Evolutionary conservation across 1,140 invertebrate species (phyloP).

Genomic region (Zophobas atratus): DNA sequence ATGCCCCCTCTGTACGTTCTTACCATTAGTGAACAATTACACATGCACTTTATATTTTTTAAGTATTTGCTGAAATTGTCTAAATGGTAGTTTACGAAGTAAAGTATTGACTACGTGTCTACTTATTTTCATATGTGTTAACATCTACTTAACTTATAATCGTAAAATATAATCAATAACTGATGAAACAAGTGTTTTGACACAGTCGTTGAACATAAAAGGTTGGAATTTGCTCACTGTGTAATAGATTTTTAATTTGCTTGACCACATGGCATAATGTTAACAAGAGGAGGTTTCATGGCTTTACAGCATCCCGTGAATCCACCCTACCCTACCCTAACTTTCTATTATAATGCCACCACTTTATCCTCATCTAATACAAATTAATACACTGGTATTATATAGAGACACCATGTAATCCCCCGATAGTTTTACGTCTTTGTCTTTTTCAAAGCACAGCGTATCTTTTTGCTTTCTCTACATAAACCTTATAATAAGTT

Average conservation of each 20-base stretch:
- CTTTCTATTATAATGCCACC: slow-evolving; percentile 64
- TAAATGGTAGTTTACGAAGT: too few species aligned
- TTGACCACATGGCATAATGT: slow-evolving; percentile 59
- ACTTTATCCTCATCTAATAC: slow-evolving; percentile 64
- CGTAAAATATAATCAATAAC: not conserved
- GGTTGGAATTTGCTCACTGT: not conserved
- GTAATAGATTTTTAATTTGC: slow-evolving; percentile 61
- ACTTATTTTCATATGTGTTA: too few species aligned
- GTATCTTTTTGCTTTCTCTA: slow-evolving; percentile 13
- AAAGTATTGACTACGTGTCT: too few species aligned
- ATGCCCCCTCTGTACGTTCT: slow-evolving; percentile 51
- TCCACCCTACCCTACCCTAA: slow-evolving; percentile 54
- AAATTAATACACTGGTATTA: slow-evolving; percentile 65
- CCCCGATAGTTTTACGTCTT: slow-evolving; percentile 46
- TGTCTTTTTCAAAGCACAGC: not conserved
- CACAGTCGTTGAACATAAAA: not conserved
- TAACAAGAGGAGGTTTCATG: slow-evolving; percentile 6
- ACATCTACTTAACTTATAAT: not conserved
- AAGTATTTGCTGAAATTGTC: not conserved
- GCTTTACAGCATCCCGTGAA: slow-evolving; percentile 23
- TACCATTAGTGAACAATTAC: not conserved
- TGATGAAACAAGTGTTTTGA: not conserved
- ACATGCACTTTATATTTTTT: not conserved
- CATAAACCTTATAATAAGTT: slow-evolving; percentile 15
- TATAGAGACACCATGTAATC: slow-evolving; percentile 63